Evolutionary conservation across 2,113 vertebrate genomes (phyloP).

Genomic region (Elephas maximus): DNA sequence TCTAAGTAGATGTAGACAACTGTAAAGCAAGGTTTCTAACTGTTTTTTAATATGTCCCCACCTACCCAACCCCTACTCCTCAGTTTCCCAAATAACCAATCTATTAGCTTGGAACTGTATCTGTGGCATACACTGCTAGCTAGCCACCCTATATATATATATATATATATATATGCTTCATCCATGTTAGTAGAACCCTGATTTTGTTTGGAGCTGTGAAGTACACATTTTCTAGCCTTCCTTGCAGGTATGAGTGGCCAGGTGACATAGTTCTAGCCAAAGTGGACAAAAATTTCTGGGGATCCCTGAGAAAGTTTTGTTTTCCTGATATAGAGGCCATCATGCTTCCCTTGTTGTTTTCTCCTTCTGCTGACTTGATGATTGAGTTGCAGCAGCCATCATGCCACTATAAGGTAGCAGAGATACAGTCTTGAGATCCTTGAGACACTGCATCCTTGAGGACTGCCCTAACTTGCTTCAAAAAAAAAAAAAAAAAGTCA

Average conservation of each 20-base stretch:
- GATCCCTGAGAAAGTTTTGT: background rate
- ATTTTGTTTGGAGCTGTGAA: background rate
- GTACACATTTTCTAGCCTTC: constrained; percentile 1
- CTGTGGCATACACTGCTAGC: background rate
- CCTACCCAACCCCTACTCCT: background rate
- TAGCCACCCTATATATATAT: background rate
- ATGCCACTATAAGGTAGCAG: background rate
- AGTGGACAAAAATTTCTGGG: background rate
- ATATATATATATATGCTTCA: background rate
- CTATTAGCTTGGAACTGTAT: background rate
- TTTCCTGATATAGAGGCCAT: background rate
- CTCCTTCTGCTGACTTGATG: background rate
- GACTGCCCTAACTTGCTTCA: background rate
- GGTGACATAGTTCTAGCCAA: background rate
- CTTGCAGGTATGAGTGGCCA: background rate
- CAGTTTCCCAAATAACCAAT: background rate
- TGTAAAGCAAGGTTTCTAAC: background rate
- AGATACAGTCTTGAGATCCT: background rate
- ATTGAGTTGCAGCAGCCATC: background rate
- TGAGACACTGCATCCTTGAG: background rate
- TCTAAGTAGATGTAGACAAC: background rate
- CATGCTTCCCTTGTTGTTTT: background rate
- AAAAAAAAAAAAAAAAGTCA: no score
- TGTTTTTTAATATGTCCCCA: background rate
- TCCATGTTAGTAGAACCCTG: background rate